Evolutionary conservation across 2,888 invertebrate genomes (phyloP).

Genomic region (Meteorus cinctellus): DNA sequence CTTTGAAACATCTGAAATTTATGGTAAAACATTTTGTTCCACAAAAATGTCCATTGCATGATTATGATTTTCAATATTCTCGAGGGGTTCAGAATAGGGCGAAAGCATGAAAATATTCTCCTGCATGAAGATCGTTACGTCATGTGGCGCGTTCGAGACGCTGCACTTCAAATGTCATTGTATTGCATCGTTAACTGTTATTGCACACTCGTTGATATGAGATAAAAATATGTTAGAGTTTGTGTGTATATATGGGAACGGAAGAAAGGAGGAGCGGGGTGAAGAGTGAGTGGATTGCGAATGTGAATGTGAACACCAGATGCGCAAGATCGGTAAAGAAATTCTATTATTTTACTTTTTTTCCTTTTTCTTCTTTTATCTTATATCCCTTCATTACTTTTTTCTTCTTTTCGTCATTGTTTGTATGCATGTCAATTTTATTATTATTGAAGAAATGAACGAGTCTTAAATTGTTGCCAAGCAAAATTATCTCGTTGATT

Average conservation of each 20-base stretch:
- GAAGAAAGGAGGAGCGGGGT: not conserved
- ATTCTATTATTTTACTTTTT: slow-evolving; percentile 10
- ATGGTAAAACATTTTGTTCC: not conserved
- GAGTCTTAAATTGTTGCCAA: not conserved
- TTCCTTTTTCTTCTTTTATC: not conserved
- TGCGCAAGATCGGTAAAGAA: slow-evolving; percentile 11
- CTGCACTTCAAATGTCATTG: slow-evolving; percentile 34
- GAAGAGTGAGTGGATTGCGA: not conserved
- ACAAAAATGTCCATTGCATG: not conserved
- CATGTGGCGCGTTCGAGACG: slow-evolving; percentile 10
- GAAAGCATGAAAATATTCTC: not conserved
- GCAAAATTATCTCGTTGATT: not conserved
- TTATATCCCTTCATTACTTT: not conserved
- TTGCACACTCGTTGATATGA: slow-evolving; percentile 23
- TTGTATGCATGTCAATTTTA: not conserved
- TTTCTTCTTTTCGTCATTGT: too few relatives aligned
- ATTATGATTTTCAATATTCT: not conserved
- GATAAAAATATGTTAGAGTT: slow-evolving; percentile 16
- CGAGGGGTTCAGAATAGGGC: not conserved
- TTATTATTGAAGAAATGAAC: not conserved
- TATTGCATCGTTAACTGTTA: slow-evolving; percentile 34
- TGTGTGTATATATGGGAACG: too few relatives aligned
- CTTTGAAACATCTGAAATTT: too few relatives aligned
- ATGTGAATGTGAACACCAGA: slow-evolving; percentile 13
- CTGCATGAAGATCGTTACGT: slow-evolving; percentile 14